Conservation (phyloP, 2,888 invertebrate genomes). For the Hyles lineata region DNA sequence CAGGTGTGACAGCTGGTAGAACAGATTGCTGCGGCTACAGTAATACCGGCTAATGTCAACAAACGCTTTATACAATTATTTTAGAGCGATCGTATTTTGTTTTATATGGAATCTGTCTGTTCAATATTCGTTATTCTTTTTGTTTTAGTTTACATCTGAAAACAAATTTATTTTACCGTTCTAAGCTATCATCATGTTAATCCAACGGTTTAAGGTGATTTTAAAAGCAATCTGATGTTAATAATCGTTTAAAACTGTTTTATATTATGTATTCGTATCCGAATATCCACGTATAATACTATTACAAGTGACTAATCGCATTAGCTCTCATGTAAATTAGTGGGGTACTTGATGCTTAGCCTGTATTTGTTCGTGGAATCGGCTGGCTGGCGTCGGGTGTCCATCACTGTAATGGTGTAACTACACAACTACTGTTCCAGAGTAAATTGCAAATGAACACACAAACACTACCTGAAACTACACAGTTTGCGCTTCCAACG, state of each 20-base stretch:
- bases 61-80: not conserved
- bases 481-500: not conserved
- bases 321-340: conserved; percentile 47
- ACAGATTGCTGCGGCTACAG: not conserved
- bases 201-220: no score
- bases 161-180: no score
- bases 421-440: conserved; percentile 37
- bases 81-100: not conserved
- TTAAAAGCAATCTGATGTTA: no score
- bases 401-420: conserved; percentile 43
- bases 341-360: conserved; percentile 50
- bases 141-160: not conserved
- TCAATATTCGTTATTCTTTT: not conserved
- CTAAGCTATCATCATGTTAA: no score
- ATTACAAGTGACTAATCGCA: conserved; percentile 20
- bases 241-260: not conserved
- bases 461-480: conserved; percentile 40
- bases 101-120: not conserved
- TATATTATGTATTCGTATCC: not conserved
- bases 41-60: not conserved
- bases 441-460: conserved; percentile 46
- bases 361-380: conserved; percentile 46
- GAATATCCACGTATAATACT: conserved; percentile 11
- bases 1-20: conserved; percentile 8
- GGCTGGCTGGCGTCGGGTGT: conserved; percentile 38